phyloP scores from a whole-genome alignment of 2,797 vertebrate genomes.

The Schizopygopsis pylzovi region DNA sequence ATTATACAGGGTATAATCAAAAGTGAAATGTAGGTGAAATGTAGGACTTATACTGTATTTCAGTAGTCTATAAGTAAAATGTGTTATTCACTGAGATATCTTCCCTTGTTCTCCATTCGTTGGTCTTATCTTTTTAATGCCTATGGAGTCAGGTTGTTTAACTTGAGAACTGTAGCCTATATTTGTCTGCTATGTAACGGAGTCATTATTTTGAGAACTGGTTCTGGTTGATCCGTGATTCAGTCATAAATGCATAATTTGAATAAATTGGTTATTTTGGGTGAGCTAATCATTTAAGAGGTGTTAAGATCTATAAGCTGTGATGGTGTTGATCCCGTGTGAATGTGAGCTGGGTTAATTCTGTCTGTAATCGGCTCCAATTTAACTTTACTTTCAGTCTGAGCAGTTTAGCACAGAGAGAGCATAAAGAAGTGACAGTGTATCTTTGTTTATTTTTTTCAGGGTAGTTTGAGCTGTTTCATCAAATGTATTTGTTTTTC shows the following conservation, averaged over 20 bases:
- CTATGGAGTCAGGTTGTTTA: not conserved
- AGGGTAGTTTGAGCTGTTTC: not conserved
- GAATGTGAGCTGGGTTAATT: not conserved
- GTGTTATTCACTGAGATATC: not conserved
- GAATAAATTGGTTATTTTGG: not conserved
- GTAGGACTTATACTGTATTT: not conserved
- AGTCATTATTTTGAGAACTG: not conserved
- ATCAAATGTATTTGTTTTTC: not conserved
- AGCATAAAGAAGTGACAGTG: not conserved
- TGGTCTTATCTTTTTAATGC: no score
- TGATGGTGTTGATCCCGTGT: slow-evolving; percentile 7
- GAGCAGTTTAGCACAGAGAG: not conserved
- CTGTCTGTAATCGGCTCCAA: not conserved
- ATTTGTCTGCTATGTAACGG: not conserved
- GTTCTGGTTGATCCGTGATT: not conserved
- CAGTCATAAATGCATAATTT: no score
- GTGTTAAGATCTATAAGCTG: not conserved
- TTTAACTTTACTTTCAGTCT: not conserved
- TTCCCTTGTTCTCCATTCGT: not conserved
- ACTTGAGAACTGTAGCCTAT: not conserved
- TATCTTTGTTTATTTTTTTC: not conserved
- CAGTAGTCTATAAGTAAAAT: not conserved
- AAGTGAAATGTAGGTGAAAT: no score
- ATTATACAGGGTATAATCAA: no score
- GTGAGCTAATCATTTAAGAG: slow-evolving; percentile 13